Evolutionary conservation across 2,113 vertebrate species (phyloP), one percentile per base, ranked within the genome.

Genomic region (Cavia aperea): DNA sequence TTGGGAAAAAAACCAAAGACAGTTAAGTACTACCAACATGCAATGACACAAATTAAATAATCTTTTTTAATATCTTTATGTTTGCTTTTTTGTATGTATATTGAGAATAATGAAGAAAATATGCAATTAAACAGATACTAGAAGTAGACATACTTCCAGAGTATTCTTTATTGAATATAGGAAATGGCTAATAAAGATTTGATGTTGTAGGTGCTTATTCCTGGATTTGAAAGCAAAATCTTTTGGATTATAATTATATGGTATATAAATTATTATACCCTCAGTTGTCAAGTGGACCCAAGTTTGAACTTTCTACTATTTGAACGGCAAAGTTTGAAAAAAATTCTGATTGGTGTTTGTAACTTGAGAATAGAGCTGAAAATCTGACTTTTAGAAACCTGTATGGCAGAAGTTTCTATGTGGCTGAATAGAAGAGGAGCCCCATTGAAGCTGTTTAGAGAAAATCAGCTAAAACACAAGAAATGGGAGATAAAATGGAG

Each of bases 241-340:
- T 89, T 77, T 75, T 91, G 54, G 15, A 85, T 88, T 88, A 91
- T 75, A 91, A 58, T 91, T 88, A 58, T n/a, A 77, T 66, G 58
- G n/a, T 75, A 3, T 31, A 13, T 58, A 79, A 73, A 90, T 81
- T 88, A 31, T 5, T 13, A 33, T 26, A 75, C 21, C 23, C 23
- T 75, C 39, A 46, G 23, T 75, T 46, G 66, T 75, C 39, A 5
- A 26, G 23, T 46, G 72, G 39, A 13, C 46, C 39, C 39, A 75
- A 75, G 11, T 75, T 75, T 7, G 12, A 75, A 75, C 72, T 75
- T 46, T 46, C 23, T 21, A 46, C 72, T 16, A 68, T 0, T 16
- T 15, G 2, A 36, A 68, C 14, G 36, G 33, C 66, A 68, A 68
- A 68, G 33, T 68, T 68, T 68, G 66, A 68, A 68, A 66, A 66